phyloP scores from a whole-genome alignment of 1,140 invertebrate species.

The Tribolium castaneum region DNA sequence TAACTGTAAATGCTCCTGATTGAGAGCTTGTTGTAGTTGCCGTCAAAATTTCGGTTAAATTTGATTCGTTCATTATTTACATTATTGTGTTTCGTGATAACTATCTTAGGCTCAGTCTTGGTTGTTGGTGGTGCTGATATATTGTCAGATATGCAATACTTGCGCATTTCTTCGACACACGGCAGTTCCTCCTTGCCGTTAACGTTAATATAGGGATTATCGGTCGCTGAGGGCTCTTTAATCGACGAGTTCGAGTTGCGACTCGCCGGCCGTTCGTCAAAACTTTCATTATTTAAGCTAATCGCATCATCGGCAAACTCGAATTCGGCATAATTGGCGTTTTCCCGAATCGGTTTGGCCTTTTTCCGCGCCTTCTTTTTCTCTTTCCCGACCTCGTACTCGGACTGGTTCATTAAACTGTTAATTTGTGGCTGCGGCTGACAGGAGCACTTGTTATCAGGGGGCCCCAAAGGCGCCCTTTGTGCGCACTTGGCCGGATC shows the following conservation, averaged over 20 bases:
- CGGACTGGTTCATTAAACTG: slow-evolving; percentile 59
- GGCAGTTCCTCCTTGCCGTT: slow-evolving; percentile 78
- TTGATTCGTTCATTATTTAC: slow-evolving; percentile 55
- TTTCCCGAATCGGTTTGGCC: slow-evolving; percentile 49
- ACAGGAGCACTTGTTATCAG: slow-evolving; percentile 58
- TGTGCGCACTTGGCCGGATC: slow-evolving; percentile 56
- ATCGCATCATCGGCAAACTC: slow-evolving; percentile 71
- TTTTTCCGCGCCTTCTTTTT: slow-evolving; percentile 51
- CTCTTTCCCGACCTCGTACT: slow-evolving; percentile 59
- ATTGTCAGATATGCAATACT: slow-evolving; percentile 52
- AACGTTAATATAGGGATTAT: slow-evolving; percentile 68
- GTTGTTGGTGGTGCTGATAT: slow-evolving; percentile 45
- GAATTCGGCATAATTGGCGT: slow-evolving; percentile 63
- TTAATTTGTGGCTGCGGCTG: slow-evolving; percentile 48
- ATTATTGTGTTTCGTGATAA: slow-evolving; percentile 1
- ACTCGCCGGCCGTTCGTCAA: slow-evolving; percentile 13
- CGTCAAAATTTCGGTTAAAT: slow-evolving; percentile 61
- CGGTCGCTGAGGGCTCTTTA: slow-evolving; percentile 50
- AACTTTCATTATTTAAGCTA: slow-evolving; percentile 62
- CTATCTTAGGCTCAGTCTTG: slow-evolving; percentile 45
- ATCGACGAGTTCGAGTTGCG: slow-evolving; percentile 10
- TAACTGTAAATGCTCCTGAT: slow-evolving; percentile 62
- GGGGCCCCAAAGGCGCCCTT: slow-evolving; percentile 60
- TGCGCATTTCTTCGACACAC: slow-evolving; percentile 61
- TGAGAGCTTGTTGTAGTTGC: slow-evolving; percentile 62